phyloP scores from a whole-genome alignment of 2,888 invertebrate species.

The Odontothrips loti region DNA sequence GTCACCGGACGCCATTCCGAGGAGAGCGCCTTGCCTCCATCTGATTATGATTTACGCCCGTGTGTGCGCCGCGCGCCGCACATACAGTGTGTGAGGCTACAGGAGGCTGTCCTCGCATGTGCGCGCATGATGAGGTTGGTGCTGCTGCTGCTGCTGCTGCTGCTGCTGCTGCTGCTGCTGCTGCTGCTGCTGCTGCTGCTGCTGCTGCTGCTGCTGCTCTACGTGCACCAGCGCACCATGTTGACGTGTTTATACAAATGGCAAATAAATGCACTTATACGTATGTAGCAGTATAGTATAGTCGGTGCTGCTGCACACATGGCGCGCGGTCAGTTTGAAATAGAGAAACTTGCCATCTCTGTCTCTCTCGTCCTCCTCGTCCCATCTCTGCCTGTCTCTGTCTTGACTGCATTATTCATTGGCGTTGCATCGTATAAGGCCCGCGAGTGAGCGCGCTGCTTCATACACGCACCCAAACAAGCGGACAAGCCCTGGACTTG shows the following conservation, averaged over 20 bases:
- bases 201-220: too few species aligned
- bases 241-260: conserved; percentile 23
- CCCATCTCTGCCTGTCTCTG: not conserved
- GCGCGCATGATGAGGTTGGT: too few species aligned
- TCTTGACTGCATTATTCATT: conserved; percentile 12
- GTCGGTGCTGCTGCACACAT: not conserved
- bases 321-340: conserved; percentile 5
- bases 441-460: not conserved
- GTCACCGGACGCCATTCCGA: too few species aligned
- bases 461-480: conserved; percentile 26
- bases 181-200: too few species aligned
- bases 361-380: not conserved
- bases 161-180: too few species aligned
- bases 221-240: not conserved
- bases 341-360: not conserved
- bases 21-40: too few species aligned
- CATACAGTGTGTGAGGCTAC: too few species aligned
- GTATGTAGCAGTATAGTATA: not conserved
- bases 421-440: conserved; percentile 17
- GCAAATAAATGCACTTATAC: conserved; percentile 17
- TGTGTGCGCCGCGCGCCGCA: too few species aligned
- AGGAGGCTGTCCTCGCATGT: too few species aligned
- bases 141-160: too few species aligned
- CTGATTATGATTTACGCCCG: too few species aligned
- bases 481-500: not conserved